Base-by-base conservation (phyloP, 2,113 vertebrate genomes). In the Notarius lentiginosus region DNA sequence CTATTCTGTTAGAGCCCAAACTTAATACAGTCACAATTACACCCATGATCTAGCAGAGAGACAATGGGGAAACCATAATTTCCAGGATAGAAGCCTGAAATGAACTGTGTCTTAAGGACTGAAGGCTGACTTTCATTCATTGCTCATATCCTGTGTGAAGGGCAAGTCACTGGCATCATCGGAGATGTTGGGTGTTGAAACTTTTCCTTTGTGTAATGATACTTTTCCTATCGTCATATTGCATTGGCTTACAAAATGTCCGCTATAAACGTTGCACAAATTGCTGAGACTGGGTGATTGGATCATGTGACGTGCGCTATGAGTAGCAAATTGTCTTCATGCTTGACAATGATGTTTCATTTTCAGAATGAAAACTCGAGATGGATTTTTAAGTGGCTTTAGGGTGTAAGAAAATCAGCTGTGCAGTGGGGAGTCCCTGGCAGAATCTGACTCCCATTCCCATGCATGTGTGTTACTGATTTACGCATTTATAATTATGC, bases 121-220 rank as follows among this genome's bases (percentile, higher is more conserved):
- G 15, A 12, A 79, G 47, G 10, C 24, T 53, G 5, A 41, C 10
- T 63, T 51, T 66, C 14, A 51, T 53, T 66, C 12, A 66, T 83
- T 83, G 61, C 24, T 53, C 61, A 61, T 84, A 76, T 76, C 83
- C 70, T 76, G 51, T 14, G 22, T 24, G n/a, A 84, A 15, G 51
- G 27, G 2, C 66, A 11, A 58, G 53, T 34, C 20, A 84, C n/a
- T 58, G 30, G 24, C 24, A 4, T 41, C 27, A 72, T 34, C n/a
- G 20, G n/a, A 53, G n/a, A 17, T 73, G 53, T 7, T 7, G 51
- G 81, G 27, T 84, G 65, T 15, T 60, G 53, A 41, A 73, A 14
- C 11, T 47, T 72, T 41, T 70, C 4, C 66, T 22, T 11, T 84
- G 83, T 56, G 65, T 34, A 55, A 22, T 41, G 65, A 68, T 63